Conservation (phyloP, 2,888 invertebrate genomes). For the Trichopoda pennipes region DNA sequence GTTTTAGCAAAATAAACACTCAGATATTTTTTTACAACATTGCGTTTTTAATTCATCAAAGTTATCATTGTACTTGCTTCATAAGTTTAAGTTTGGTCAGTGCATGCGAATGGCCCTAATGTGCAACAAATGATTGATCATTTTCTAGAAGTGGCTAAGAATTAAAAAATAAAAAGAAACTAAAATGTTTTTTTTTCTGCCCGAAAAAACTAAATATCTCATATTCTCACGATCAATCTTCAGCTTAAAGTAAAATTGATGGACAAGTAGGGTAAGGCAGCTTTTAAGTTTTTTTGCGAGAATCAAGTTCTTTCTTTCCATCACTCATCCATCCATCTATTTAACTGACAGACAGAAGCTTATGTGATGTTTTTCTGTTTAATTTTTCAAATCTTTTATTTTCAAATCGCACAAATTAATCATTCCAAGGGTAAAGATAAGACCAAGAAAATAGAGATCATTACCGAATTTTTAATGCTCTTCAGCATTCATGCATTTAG, state of each 20-base stretch:
- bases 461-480: not conserved
- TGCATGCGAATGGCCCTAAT: not conserved
- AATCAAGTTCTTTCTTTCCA: constrained; percentile 47
- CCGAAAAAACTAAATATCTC: constrained; percentile 41
- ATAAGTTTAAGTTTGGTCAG: not conserved
- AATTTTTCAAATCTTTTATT: constrained; percentile 43
- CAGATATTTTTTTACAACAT: too few species aligned
- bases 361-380: constrained; percentile 38
- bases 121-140: constrained; percentile 57
- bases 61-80: too few species aligned
- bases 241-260: constrained; percentile 52
- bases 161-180: constrained; percentile 22
- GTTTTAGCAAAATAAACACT: too few species aligned
- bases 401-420: constrained; percentile 47
- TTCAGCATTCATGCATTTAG: not conserved
- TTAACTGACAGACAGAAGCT: constrained; percentile 65
- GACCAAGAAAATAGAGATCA: not conserved
- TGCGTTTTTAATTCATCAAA: too few species aligned
- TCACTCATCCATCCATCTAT: constrained; percentile 51
- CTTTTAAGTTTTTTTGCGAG: constrained; percentile 28
- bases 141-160: constrained; percentile 48
- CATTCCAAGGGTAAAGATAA: constrained; percentile 25
- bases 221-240: constrained; percentile 64
- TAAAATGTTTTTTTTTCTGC: constrained; percentile 41
- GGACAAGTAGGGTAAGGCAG: constrained; percentile 55